Evolutionary conservation across 2,888 invertebrate species (phyloP), one percentile per base, ranked within the genome.

Genomic region (Nudaria mundana): DNA sequence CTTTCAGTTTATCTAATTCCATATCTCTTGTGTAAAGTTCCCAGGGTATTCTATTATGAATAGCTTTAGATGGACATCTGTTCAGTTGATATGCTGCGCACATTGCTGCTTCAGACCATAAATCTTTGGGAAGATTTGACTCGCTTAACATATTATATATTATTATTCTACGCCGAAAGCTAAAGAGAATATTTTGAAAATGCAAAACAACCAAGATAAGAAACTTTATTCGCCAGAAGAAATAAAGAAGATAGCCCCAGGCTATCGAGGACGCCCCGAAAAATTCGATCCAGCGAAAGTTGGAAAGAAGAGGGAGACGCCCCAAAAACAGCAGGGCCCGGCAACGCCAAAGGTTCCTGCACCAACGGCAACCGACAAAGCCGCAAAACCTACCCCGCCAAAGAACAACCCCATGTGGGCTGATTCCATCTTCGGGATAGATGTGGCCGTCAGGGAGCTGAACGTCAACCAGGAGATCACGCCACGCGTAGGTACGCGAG

Each of bases 151-250:
- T n/a, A n/a, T n/a, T n/a, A n/a, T n/a, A n/a, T n/a, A n/a, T n/a
- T n/a, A 18, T 35, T 35, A 22, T 28, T 35, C 29, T 35, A 28
- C 18, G 28, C 29, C 29, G 29, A 35, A 35, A 11, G 35, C 35
- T 35, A 35, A 20, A 22, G 16, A 35, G 32, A 32, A 23, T 23
- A 13, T 23, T 2, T 32, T 23, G 23, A 32, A 23, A 32, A 3
- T n/a, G 4, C 3, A 11, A 1, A 32, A 1, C 11, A 1, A 32
- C 5, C 11, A 32, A 22, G 13, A 32, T 4, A 23, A 15, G n/a
- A 24, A n/a, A n/a, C n/a, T 26, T 3, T 34, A 34, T 5, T 26
- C 34, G 4, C 5, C 2, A 18, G 34, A 34, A 20, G 34, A 34
- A 8, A 26, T 34, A 0, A 34, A 26, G 3, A 12, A 13, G 12